These are phyloP conservation scores for Rhyacophila evoluta DNA, from an alignment of 2,888 invertebrate species.

Conservation along the genomic window DNA sequence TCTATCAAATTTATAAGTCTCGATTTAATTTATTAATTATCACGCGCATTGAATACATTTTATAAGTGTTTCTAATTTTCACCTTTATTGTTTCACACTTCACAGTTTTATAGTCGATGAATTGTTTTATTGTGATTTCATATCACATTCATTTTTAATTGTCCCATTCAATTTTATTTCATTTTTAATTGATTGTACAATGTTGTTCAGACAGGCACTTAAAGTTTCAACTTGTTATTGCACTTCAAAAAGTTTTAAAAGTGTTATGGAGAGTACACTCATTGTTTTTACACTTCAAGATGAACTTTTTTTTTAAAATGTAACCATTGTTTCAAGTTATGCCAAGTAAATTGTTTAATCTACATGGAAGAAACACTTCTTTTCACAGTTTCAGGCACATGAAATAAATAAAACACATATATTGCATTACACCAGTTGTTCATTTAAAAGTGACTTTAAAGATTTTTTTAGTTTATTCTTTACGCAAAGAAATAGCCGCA, in stretches of 20 bases:
- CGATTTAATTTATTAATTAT: neutral
- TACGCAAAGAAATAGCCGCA: too few relatives aligned
- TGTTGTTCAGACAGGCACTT: neutral
- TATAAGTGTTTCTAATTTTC: neutral
- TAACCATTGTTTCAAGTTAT: too few relatives aligned
- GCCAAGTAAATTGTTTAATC: too few relatives aligned
- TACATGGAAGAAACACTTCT: too few relatives aligned
- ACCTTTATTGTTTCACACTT: neutral
- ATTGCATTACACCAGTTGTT: neutral
- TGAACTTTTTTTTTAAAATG: too few relatives aligned
- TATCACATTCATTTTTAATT: too few relatives aligned
- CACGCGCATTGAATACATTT: neutral
- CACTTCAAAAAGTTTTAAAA: neutral
- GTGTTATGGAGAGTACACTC: neutral
- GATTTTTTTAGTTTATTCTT: too few relatives aligned
- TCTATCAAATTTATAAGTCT: neutral
- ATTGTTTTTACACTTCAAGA: neutral
- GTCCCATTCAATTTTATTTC: neutral
- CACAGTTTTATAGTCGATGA: neutral
- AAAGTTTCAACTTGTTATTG: neutral
- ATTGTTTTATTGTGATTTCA: too few relatives aligned
- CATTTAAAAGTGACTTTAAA: too few relatives aligned
- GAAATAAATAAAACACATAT: neutral
- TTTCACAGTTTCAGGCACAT: neutral
- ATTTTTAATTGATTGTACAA: neutral